phyloP scores from a whole-genome alignment of 2,888 invertebrate species.

The Scaptodrosophila latifasciaeformis region DNA sequence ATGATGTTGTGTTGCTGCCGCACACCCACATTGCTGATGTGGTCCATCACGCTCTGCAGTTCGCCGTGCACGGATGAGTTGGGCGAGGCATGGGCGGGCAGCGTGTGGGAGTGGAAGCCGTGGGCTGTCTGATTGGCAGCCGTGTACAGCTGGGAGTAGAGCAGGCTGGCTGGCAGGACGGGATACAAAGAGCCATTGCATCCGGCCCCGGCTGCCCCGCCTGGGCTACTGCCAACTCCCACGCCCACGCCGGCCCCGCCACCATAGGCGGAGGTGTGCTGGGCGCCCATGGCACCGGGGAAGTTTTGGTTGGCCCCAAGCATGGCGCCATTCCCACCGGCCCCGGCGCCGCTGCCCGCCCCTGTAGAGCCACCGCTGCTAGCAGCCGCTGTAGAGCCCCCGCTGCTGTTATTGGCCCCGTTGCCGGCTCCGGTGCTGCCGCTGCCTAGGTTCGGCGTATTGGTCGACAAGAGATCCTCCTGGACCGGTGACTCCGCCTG shows the following conservation, averaged over 20 bases:
- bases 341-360: constrained; percentile 75
- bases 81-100: constrained; percentile 80
- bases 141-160: constrained; percentile 89
- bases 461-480: constrained; percentile 83
- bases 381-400: constrained; percentile 41
- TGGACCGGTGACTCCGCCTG: constrained; percentile 89
- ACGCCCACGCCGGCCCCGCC: constrained; percentile 76
- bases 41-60: constrained; percentile 85
- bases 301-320: constrained; percentile 74
- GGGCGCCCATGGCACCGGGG: constrained; percentile 77
- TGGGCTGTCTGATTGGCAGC: constrained; percentile 84
- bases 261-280: constrained; percentile 75
- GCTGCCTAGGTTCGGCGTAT: constrained; percentile 79
- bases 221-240: constrained; percentile 51
- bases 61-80: constrained; percentile 80
- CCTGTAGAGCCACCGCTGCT: constrained; percentile 62
- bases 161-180: constrained; percentile 86
- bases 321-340: constrained; percentile 41
- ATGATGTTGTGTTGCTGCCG: constrained; percentile 76
- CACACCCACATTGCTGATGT: constrained; percentile 81
- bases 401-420: constrained; percentile 45
- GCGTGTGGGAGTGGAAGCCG: constrained; percentile 82
- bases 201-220: constrained; percentile 73
- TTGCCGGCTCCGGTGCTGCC: constrained; percentile 75
- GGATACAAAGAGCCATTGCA: constrained; percentile 86